Evolutionary conservation across 2,113 vertebrate species (phyloP), one percentile per base, ranked within the genome.

Genomic region (Mormyrus lacerda): DNA sequence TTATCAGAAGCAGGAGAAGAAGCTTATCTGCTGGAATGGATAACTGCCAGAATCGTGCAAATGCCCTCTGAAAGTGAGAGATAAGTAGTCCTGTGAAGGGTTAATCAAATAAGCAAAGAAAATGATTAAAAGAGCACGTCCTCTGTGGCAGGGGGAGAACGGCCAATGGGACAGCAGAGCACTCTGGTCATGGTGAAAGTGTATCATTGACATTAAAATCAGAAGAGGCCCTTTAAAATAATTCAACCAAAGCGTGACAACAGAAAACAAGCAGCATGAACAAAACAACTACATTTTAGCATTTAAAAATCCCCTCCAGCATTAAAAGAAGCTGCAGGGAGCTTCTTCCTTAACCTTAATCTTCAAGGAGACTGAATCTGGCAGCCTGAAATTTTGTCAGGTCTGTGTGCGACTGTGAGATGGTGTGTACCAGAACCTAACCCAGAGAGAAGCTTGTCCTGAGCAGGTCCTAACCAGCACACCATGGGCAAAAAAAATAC

Each of bases 191-290:
- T 5, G 17, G 73, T 79, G 73, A 79, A 42, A 79, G 35, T 42
- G 73, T 79, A 42, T 79, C 73, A 79, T 42, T 79, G 73, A 79
- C 73, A 79, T 79, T 79, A 79, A 79, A 79, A 79, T 79, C 73
- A 79, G 35, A 79, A 17, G 73, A 35, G 73, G 35, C 73, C 17
- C 39, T 79, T 79, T 42, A 79, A 79, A 79, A 79, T 42, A 42
- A 79, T 19, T 19, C 35, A 19, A 42, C 15, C 35, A 79, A 42
- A 17, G 73, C 5, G 3, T 42, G 35, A 79, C 31, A 19, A 79
- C 35, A 79, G 73, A 42, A 79, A 79, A 79, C 73, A 79, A 8
- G 35, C 73, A 42, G 73, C 73, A 42, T 69, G 61, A 69, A 69
- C 9, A 31, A 69, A 69, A 79, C 31, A 39, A 5, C 35, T 39